Base-by-base conservation (phyloP, 2,797 vertebrate genomes). In the Meriones psammophilus region DNA sequence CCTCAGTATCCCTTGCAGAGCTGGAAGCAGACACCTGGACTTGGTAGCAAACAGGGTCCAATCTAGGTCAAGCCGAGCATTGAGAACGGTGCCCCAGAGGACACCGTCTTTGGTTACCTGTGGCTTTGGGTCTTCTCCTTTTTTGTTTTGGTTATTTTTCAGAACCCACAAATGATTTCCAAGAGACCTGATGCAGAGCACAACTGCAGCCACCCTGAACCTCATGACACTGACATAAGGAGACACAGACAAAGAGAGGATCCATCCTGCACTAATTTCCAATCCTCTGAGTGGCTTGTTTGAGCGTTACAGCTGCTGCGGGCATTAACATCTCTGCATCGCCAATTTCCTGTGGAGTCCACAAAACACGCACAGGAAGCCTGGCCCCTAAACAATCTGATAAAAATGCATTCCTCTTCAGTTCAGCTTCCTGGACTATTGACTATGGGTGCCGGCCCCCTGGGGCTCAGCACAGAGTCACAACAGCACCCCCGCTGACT, bases 51-150 rank as follows among this genome's bases (percentile, higher is more conserved):
- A 71, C 71, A 58, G 39, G 24, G 83, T 95, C 91, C 50, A 96
- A 96, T 95, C 84, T 89, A 77, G 96, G 96, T 28, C 95, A 93
- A 89, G 92, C 69, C 50, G 94, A 92, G 50, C 83, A 62, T 79
- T 0, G 78, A 89, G 83, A 64, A 68, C 54, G 24, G 10, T 78
- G 91, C n/a, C 83, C 89, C 91, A 39, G 88, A 94, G 77, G 74
- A 97, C 81, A 14, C 5, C 4, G 60, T 88, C 85, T 89, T 83
- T 30, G 64, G 86, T 77, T 93, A 89, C 89, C 81, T 74, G 28
- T 71, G 60, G 56, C 73, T 94, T 69, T 42, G 93, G 62, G 36
- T 89, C 74, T 77, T 94, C 66, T 69, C 64, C 26, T 36, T 17
- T 14, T 5, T 71, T 18, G 14, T 36, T 62, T 9, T 62, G 62